Evolutionary conservation across 2,797 vertebrate genomes (phyloP), one percentile per base, ranked within the genome.

Genomic region (Clamator glandarius): DNA sequence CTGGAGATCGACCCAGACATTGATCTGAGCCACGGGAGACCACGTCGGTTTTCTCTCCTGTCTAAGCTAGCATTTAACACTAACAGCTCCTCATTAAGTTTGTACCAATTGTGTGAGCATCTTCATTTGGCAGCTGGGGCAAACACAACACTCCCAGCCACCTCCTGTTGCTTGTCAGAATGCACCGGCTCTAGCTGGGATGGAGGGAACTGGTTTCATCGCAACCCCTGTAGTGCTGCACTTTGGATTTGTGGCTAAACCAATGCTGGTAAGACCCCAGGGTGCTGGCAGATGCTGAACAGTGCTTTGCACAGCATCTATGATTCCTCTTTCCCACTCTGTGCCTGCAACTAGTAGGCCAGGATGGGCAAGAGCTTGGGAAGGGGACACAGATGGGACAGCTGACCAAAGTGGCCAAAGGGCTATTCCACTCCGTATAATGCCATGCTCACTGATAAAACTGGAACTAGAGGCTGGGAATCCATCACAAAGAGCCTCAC

Each of bases 11-110:
- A 66, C 85, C 80, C 7, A 16, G 58, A 29, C 77, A 80, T 64
- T 28, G 69, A 91, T 78, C 63, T 8, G 29, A 35, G 82, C 89
- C 42, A 62, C 3, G 0, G 44, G 82, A 90, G 58, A 57, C 85
- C 4, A 0, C 68, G 52, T 61, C 0, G 0, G 28, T 74, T 90
- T 72, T 87, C 64, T 69, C 57, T 15, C 12, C 63, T 0, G 0
- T 7, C 5, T 0, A 35, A 48, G 44, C 31, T 44, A 75, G 39
- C 28, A 26, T 42, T 87, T 66, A 74, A 59, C 1, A 0, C 78
- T 80, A 79, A 25, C 0, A 3, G 58, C 17, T 23, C 58, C 61
- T 92, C 75, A 33, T 88, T 55, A 84, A 50, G 35, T 69, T 81
- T 2, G 1, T 59, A 92, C 54, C 66, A 69, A 18, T n/a, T 75